Conservation (phyloP, 1,140 invertebrate genomes). For the Ectropis grisescens region DNA sequence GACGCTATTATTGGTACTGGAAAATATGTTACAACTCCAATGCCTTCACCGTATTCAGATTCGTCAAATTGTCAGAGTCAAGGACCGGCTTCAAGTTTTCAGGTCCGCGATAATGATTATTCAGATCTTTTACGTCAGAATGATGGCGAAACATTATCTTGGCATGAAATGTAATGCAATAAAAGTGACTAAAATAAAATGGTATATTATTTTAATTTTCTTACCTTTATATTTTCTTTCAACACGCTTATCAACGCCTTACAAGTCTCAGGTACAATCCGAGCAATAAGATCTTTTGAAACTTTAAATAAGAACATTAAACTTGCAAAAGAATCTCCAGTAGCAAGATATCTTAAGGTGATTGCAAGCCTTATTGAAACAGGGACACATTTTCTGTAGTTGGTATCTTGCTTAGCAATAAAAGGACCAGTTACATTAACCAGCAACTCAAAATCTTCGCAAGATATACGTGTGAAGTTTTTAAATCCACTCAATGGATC, state of each 20-base stretch:
- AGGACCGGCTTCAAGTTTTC: slow-evolving; percentile 10
- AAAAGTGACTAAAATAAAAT: slow-evolving; percentile 7
- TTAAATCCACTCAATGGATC: slow-evolving; percentile 7
- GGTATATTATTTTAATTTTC: slow-evolving; percentile 7
- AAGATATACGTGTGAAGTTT: slow-evolving; percentile 11
- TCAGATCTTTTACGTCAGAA: slow-evolving; percentile 4
- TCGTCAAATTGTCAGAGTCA: slow-evolving; percentile 8
- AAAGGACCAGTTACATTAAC: slow-evolving; percentile 4
- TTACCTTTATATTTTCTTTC: slow-evolving; percentile 9
- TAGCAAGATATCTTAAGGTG: slow-evolving; percentile 9
- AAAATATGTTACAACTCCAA: slow-evolving; percentile 12
- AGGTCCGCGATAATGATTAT: slow-evolving; percentile 5
- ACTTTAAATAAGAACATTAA: slow-evolving; percentile 22
- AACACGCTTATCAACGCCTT: slow-evolving; percentile 10
- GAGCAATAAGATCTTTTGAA: slow-evolving; percentile 30
- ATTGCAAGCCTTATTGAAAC: slow-evolving; percentile 5
- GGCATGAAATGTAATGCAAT: slow-evolving; percentile 5
- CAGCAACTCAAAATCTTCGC: slow-evolving; percentile 7
- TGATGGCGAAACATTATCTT: slow-evolving; percentile 4
- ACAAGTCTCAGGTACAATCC: slow-evolving; percentile 29
- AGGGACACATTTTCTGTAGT: slow-evolving; percentile 3
- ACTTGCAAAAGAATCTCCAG: slow-evolving; percentile 14
- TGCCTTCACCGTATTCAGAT: slow-evolving; percentile 12
- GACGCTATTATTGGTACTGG: slow-evolving; percentile 8
- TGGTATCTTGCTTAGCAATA: slow-evolving; percentile 10